A percentile compares a stretch with the other conserved stretches of the same genome.
phyloP scores from a whole-genome alignment of 2,888 invertebrate genomes.

The Synergus japonicus region DNA sequence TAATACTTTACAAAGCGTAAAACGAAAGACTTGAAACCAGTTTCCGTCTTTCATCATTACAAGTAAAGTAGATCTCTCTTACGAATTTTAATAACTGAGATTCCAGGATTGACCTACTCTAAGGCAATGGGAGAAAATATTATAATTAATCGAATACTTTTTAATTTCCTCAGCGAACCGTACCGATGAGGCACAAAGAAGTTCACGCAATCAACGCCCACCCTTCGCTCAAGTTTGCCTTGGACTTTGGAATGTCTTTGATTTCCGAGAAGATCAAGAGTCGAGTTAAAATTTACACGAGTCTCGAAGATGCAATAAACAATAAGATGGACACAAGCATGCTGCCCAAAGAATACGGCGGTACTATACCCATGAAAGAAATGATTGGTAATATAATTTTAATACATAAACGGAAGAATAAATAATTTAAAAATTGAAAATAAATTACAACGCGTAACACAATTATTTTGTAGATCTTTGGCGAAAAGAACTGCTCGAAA shows the following conservation, averaged over 20 bases:
- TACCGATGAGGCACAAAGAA: conserved; percentile 89
- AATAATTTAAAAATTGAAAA: conserved; percentile 22
- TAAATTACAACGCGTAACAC: conserved; percentile 4
- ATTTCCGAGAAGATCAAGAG: conserved; percentile 88
- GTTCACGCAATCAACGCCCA: conserved; percentile 88
- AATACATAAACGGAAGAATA: background rate
- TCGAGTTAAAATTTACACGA: conserved; percentile 83
- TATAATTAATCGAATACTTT: background rate
- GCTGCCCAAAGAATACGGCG: conserved; percentile 90
- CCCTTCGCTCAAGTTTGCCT: conserved; percentile 86
- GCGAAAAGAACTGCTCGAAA: conserved; percentile 83
- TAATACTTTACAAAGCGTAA: conserved; percentile 34
- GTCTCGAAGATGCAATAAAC: conserved; percentile 80
- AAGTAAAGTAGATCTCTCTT: background rate
- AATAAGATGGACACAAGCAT: conserved; percentile 81
- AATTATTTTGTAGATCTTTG: conserved; percentile 80
- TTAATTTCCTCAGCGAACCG: conserved; percentile 81
- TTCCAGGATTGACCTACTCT: background rate
- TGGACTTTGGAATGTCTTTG: conserved; percentile 87
- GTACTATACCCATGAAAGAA: conserved; percentile 88
- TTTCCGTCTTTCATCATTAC: conserved; percentile 32
- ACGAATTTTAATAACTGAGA: background rate
- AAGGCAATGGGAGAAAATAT: background rate
- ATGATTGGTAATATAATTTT: conserved; percentile 84
- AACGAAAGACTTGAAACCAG: conserved; percentile 40